Evolutionary conservation across 2,888 invertebrate species (phyloP).

Genomic region (Diploptera punctata): DNA sequence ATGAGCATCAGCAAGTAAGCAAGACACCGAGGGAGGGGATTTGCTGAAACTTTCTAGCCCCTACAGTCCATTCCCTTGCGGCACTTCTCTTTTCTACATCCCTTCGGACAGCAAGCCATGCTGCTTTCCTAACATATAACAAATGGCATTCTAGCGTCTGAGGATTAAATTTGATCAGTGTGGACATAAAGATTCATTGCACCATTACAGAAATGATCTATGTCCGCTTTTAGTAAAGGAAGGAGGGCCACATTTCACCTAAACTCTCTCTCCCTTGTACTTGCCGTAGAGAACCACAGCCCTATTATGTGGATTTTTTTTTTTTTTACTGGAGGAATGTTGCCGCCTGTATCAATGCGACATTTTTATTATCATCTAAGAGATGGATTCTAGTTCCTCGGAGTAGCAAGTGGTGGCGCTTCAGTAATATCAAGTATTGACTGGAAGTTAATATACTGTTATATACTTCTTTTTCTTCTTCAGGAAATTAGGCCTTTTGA

Average conservation of each 20-base stretch:
- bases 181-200: constrained; percentile 60
- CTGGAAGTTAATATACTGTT: background rate
- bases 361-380: constrained; percentile 37
- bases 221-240: constrained; percentile 43
- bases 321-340: background rate
- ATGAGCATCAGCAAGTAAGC: constrained; percentile 6
- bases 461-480: too few relatives aligned
- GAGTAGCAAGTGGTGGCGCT: background rate
- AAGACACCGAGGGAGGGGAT: constrained; percentile 17
- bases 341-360: constrained; percentile 14
- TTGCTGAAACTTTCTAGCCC: constrained; percentile 16
- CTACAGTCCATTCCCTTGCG: constrained; percentile 14
- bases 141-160: constrained; percentile 51
- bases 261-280: constrained; percentile 29
- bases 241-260: constrained; percentile 35
- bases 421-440: constrained; percentile 16
- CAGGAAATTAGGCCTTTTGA: too few relatives aligned
- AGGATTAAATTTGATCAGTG: constrained; percentile 60
- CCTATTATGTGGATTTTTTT: constrained; percentile 5
- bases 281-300: background rate
- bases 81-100: constrained; percentile 16
- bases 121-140: constrained; percentile 25
- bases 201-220: constrained; percentile 59
- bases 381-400: background rate
- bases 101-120: constrained; percentile 1